A percentile compares a stretch with the other conserved stretches of the same genome.
phyloP scores from a whole-genome alignment of 2,797 vertebrate genomes.

The Clarias platycephalus region DNA sequence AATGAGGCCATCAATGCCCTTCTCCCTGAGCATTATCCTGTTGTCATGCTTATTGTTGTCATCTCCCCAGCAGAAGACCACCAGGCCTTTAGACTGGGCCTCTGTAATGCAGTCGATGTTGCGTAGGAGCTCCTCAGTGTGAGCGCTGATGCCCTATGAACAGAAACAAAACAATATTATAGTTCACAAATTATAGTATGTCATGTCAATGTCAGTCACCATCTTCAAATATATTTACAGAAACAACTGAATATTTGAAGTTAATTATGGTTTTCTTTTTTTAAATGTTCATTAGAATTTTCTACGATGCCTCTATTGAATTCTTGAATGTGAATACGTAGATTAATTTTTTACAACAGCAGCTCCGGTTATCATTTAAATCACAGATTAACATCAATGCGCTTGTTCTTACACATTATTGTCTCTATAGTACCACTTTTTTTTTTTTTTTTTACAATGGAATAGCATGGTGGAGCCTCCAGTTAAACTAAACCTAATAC shows the following conservation, averaged over 20 bases:
- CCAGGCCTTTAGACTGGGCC: slow-evolving; percentile 88
- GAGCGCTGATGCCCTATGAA: slow-evolving; percentile 87
- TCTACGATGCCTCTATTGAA: background rate
- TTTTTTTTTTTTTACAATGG: background rate
- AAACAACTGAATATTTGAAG: background rate
- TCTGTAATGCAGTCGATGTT: slow-evolving; percentile 80
- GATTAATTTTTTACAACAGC: background rate
- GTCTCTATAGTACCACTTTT: background rate
- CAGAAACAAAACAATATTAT: background rate
- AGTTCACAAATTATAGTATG: background rate
- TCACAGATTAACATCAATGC: background rate
- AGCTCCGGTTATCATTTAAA: background rate
- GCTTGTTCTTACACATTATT: background rate
- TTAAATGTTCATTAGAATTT: background rate
- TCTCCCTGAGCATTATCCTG: slow-evolving; percentile 82
- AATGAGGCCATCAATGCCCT: slow-evolving; percentile 90
- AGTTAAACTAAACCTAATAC: background rate
- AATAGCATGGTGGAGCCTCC: background rate
- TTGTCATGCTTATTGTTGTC: slow-evolving; percentile 91
- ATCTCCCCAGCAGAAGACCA: slow-evolving; percentile 96
- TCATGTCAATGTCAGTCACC: background rate
- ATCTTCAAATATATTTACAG: background rate
- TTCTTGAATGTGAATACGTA: background rate
- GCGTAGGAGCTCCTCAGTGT: slow-evolving; percentile 89
- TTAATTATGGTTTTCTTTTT: background rate